Evolutionary conservation across 2,797 vertebrate genomes (phyloP).

Genomic region (Mus minutoides): DNA sequence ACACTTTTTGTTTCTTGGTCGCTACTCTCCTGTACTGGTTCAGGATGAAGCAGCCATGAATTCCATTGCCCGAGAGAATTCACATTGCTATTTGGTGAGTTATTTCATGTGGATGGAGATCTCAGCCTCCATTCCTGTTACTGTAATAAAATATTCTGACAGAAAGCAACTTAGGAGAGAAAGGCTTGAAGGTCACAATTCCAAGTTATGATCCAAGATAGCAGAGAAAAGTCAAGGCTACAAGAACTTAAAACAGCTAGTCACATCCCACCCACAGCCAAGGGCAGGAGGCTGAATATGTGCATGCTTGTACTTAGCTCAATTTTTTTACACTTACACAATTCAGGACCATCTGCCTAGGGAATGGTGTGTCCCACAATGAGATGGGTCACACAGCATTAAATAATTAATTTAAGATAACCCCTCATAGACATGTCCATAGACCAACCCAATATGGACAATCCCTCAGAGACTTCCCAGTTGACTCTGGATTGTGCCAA

Average conservation of each 20-base stretch:
- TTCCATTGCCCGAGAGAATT: neutral
- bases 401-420: neutral
- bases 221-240: neutral
- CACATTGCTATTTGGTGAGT: neutral
- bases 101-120: neutral
- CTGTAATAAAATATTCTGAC: neutral
- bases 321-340: neutral
- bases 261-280: neutral
- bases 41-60: neutral
- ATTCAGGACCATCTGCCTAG: neutral
- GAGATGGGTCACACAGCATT: neutral
- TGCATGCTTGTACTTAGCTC: too few species aligned
- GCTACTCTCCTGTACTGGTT: neutral
- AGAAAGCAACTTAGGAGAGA: neutral
- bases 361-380: neutral
- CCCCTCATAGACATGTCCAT: neutral
- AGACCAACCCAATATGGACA: neutral
- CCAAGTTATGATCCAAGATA: neutral
- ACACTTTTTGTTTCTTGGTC: neutral
- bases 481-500: neutral
- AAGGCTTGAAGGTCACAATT: neutral
- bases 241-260: neutral
- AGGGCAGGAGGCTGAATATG: neutral
- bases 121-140: neutral
- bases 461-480: neutral